A percentile compares a stretch with the other conserved stretches of the same genome.
phyloP scores from a whole-genome alignment of 2,113 vertebrate species.

The Brienomyrus longianalis region DNA sequence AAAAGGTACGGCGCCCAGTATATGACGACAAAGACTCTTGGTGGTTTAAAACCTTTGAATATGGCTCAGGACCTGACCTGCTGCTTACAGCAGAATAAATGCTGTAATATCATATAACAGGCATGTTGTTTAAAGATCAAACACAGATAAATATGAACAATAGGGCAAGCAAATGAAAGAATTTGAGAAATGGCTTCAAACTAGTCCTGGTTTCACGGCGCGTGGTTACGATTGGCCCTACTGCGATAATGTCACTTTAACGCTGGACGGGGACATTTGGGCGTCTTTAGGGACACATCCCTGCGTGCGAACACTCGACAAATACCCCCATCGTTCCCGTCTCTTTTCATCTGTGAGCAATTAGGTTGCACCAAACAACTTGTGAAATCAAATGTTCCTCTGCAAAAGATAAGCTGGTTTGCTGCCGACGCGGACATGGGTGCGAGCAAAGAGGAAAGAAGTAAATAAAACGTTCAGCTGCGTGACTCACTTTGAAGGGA shows the following conservation, averaged over 20 bases:
- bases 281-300: slow-evolving; percentile 28
- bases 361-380: slow-evolving; percentile 30
- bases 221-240: neutral
- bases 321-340: neutral
- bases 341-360: slow-evolving; percentile 13
- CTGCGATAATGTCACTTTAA: neutral
- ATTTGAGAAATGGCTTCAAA: neutral
- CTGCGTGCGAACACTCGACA: slow-evolving; percentile 20
- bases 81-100: neutral
- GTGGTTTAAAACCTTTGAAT: neutral
- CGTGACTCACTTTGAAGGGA: neutral
- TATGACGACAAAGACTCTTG: neutral
- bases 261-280: slow-evolving; percentile 36
- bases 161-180: neutral
- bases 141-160: neutral
- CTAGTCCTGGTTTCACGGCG: neutral
- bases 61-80: neutral
- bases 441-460: neutral
- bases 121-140: neutral
- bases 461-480: neutral
- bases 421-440: neutral
- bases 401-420: slow-evolving; percentile 3
- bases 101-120: neutral
- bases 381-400: slow-evolving; percentile 13
- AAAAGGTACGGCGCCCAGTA: neutral